A percentile compares a stretch with the other conserved stretches of the same genome.
phyloP scores from a whole-genome alignment of 2,888 invertebrate species.

The Sisyra nigra region DNA sequence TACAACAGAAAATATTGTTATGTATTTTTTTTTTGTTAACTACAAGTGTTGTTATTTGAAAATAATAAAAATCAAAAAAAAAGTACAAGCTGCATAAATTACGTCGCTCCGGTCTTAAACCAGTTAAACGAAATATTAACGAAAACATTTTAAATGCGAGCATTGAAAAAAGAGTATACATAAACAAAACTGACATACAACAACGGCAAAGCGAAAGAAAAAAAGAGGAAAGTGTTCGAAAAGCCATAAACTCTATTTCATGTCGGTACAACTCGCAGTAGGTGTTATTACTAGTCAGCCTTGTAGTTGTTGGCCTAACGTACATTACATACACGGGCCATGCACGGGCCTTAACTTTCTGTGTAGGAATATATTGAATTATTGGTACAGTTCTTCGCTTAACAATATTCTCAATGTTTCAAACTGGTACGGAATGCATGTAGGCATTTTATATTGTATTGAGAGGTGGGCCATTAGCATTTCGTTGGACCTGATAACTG shows the following conservation, averaged over 20 bases:
- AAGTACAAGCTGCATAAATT: not conserved
- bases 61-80: not conserved
- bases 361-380: too few relatives aligned
- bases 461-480: too few relatives aligned
- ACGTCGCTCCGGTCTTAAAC: too few relatives aligned
- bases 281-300: conserved; percentile 21
- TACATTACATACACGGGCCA: too few relatives aligned
- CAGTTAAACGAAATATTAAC: not conserved
- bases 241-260: conserved; percentile 28
- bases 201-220: conserved; percentile 4
- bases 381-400: too few relatives aligned
- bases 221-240: conserved; percentile 16
- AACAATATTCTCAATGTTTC: too few relatives aligned
- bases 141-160: not conserved
- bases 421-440: too few relatives aligned
- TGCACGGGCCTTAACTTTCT: too few relatives aligned
- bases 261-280: conserved; percentile 28
- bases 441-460: too few relatives aligned
- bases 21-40: too few relatives aligned
- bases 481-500: too few relatives aligned
- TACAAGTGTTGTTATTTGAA: not conserved
- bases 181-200: not conserved
- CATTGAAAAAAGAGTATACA: conserved; percentile 1
- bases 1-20: too few relatives aligned
- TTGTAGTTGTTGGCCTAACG: conserved; percentile 3